Conservation (phyloP, 2,888 invertebrate species). For the Drosophila kambysellisi region DNA sequence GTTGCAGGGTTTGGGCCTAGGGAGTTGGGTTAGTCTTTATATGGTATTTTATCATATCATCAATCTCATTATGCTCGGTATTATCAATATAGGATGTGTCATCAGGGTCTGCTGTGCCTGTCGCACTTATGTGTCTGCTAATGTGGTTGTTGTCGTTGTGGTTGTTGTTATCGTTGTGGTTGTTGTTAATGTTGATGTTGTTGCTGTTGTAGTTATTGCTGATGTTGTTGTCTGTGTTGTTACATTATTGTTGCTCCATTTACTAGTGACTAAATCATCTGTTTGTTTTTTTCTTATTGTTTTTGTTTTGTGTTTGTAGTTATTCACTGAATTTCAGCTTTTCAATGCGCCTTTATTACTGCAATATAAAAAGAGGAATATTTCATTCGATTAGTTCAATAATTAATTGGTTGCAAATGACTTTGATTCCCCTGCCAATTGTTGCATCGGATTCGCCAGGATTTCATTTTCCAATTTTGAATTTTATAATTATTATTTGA, state of each 20-base stretch:
- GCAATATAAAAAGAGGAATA: slow-evolving; percentile 58
- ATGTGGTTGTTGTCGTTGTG: slow-evolving; percentile 34
- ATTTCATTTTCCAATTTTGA: background rate
- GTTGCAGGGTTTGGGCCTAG: slow-evolving; percentile 5
- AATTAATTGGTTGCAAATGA: background rate
- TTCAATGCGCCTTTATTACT: slow-evolving; percentile 85
- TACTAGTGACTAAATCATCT: slow-evolving; percentile 67
- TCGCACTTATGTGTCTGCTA: slow-evolving; percentile 21
- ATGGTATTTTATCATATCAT: slow-evolving; percentile 25
- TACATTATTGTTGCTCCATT: slow-evolving; percentile 46
- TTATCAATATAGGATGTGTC: slow-evolving; percentile 18
- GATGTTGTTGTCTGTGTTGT: slow-evolving; percentile 30
- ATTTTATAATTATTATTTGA: background rate
- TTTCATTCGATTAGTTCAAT: slow-evolving; percentile 8
- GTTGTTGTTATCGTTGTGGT: slow-evolving; percentile 22
- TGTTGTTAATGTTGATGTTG: slow-evolving; percentile 5
- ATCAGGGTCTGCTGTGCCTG: slow-evolving; percentile 31
- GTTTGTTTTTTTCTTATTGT: slow-evolving; percentile 76
- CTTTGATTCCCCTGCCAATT: background rate
- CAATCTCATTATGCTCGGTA: slow-evolving; percentile 12
- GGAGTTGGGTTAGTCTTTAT: slow-evolving; percentile 14
- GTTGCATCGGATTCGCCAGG: slow-evolving; percentile 1
- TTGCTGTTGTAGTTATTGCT: slow-evolving; percentile 17
- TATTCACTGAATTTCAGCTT: slow-evolving; percentile 84
- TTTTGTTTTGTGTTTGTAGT: slow-evolving; percentile 79